Evolutionary conservation across 1,140 invertebrate genomes (phyloP), one percentile per base, ranked within the genome.

Genomic region (Prorops nasuta): DNA sequence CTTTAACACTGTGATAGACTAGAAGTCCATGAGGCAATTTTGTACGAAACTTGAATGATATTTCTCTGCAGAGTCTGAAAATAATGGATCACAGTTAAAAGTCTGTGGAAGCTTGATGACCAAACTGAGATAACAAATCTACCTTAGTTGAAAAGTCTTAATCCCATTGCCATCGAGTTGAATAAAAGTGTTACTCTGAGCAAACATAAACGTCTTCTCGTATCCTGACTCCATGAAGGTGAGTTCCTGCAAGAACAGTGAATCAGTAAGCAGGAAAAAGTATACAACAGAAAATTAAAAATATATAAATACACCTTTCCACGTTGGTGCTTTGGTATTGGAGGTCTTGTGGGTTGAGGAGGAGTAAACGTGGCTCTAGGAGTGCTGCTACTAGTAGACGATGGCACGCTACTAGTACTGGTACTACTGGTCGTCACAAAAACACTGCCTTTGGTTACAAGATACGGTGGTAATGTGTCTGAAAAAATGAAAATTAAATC

Each of bases 1-100:
- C 87, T 72, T 91, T 91, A 17, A 93, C 89, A 69, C 91, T 92
- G 68, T 94, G 91, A 73, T 93, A 94, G 3, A 92, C 88, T 31
- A 94, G 72, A 9, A 94, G 79, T 9, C 91, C 91, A 70, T 94
- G 91, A 6, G 91, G 90, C 52, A 92, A 78, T 67, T 89, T 81
- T 34, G 91, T 93, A 17, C 90, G 86, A 70, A 92, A 92, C 72
- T 90, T 86, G 67, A 93, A 91, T 16, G 88, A 91, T 72, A 93
- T 92, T 74, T 91, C 88, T 60, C 90, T 81, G 66, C 89, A 91
- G 57, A 91, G 79, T 77, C 90, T 91, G 79, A 7, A 35, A 34
- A 32, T 6, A 28, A 28, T 6, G 24, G 10, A 28, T 28, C 4
- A 28, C 24, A 28, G 10, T 28, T 6, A 28, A 28, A 6, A 28